Evolutionary conservation across 2,888 invertebrate species (phyloP).

Genomic region (Anaspis maculata): DNA sequence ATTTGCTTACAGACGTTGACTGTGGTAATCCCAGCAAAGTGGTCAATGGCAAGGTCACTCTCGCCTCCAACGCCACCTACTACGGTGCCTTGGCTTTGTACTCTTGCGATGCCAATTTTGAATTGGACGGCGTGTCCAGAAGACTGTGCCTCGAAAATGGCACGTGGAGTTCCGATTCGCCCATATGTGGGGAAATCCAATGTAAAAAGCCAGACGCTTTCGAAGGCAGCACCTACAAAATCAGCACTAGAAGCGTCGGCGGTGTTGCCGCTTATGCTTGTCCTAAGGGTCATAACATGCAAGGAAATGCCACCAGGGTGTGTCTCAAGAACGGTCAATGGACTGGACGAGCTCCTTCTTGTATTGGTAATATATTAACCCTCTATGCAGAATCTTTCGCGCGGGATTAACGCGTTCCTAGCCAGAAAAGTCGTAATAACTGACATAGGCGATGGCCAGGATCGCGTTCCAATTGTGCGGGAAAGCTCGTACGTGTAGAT

Average conservation of each 20-base stretch:
- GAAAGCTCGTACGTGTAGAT: no score
- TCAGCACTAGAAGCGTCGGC: slow-evolving; percentile 64
- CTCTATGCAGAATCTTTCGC: no score
- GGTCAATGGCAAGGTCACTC: slow-evolving; percentile 64
- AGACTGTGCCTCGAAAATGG: slow-evolving; percentile 80
- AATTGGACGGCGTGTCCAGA: slow-evolving; percentile 74
- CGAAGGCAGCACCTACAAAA: slow-evolving; percentile 51
- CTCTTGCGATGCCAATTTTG: slow-evolving; percentile 73
- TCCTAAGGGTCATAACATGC: slow-evolving; percentile 69
- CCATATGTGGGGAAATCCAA: slow-evolving; percentile 74
- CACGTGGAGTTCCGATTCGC: slow-evolving; percentile 81
- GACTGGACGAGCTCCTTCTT: slow-evolving; percentile 70
- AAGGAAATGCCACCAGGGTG: slow-evolving; percentile 69
- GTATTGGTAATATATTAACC: slow-evolving; percentile 58
- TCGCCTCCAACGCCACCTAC: slow-evolving; percentile 82
- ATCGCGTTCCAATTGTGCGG: no score
- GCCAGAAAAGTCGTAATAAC: no score
- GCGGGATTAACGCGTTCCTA: no score
- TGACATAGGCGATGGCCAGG: no score
- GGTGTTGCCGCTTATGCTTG: slow-evolving; percentile 75
- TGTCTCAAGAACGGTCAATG: slow-evolving; percentile 74
- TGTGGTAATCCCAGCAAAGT: slow-evolving; percentile 70
- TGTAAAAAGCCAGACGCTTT: slow-evolving; percentile 62
- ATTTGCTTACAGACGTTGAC: slow-evolving; percentile 74
- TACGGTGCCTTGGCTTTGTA: slow-evolving; percentile 81